A percentile compares a stretch with the other conserved stretches of the same genome.
phyloP scores from a whole-genome alignment of 2,797 vertebrate species.

The Myotis myotis region DNA sequence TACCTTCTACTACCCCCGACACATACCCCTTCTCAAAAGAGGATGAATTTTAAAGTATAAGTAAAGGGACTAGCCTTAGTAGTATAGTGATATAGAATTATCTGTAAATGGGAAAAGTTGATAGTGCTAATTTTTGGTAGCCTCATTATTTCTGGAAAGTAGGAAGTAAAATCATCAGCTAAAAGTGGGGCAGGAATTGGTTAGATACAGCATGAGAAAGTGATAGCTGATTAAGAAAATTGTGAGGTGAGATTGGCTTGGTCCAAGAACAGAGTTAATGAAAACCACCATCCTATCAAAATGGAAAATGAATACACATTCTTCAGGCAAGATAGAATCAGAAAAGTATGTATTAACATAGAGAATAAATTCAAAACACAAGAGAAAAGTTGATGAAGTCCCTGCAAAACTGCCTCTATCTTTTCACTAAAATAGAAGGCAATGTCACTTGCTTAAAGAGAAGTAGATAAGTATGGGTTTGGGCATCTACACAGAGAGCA shows the following conservation, averaged over 20 bases:
- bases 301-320: background rate
- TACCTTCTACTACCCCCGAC: background rate
- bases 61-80: background rate
- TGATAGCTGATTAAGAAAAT: background rate
- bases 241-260: background rate
- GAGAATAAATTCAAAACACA: slow-evolving; percentile 16
- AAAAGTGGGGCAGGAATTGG: background rate
- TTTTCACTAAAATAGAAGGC: background rate
- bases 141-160: slow-evolving; percentile 26
- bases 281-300: background rate
- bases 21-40: background rate
- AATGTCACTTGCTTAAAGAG: background rate
- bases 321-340: background rate
- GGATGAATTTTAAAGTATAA: background rate
- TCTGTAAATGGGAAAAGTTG: background rate
- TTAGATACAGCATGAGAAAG: background rate
- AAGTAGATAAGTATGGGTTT: background rate
- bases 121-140: background rate
- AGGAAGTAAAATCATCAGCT: slow-evolving; percentile 21
- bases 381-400: background rate
- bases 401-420: background rate
- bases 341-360: background rate
- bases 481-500: background rate
- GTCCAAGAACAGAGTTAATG: background rate
- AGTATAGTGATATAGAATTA: background rate